A percentile compares a stretch with the other conserved stretches of the same genome.
These are phyloP conservation scores for Neodiprion virginianus DNA, from an alignment of 1,140 invertebrate species.

Conservation along the genomic window DNA sequence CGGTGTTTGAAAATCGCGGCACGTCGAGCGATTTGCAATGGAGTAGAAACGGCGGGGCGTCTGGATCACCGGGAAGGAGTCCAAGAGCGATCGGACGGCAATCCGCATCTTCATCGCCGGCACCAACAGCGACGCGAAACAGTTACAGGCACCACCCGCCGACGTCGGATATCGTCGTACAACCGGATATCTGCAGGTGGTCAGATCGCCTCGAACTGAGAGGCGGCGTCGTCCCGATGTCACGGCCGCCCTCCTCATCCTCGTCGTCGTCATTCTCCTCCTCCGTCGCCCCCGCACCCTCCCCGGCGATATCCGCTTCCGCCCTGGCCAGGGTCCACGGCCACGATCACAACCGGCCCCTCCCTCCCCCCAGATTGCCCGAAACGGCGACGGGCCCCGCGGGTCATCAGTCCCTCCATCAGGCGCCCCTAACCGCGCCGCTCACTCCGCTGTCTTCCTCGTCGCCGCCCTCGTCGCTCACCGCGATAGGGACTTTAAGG, in stretches of 20 bases:
- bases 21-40: conserved; percentile 27
- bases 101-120: conserved; percentile 30
- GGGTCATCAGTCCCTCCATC: not conserved
- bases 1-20: not conserved
- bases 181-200: conserved; percentile 30
- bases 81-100: conserved; percentile 22
- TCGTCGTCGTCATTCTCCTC: conserved; percentile 37
- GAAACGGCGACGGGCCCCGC: conserved; percentile 30
- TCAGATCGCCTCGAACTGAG: conserved; percentile 47
- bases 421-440: conserved; percentile 53
- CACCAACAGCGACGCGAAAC: conserved; percentile 28
- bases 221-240: conserved; percentile 50
- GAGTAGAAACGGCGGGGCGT: conserved; percentile 47
- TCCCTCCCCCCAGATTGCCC: conserved; percentile 54
- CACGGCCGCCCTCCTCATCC: conserved; percentile 49
- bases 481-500: not conserved
- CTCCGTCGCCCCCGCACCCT: conserved; percentile 44
- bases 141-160: conserved; percentile 23
- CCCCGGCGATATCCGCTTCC: conserved; percentile 50
- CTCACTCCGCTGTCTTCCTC: conserved; percentile 46
- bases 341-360: conserved; percentile 52
- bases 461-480: conserved; percentile 39
- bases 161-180: conserved; percentile 19
- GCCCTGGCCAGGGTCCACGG: conserved; percentile 47
- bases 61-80: conserved; percentile 36